Evolutionary conservation across 2,888 invertebrate species (phyloP), one percentile per base, ranked within the genome.

Genomic region (Hypselothyrea guttata): DNA sequence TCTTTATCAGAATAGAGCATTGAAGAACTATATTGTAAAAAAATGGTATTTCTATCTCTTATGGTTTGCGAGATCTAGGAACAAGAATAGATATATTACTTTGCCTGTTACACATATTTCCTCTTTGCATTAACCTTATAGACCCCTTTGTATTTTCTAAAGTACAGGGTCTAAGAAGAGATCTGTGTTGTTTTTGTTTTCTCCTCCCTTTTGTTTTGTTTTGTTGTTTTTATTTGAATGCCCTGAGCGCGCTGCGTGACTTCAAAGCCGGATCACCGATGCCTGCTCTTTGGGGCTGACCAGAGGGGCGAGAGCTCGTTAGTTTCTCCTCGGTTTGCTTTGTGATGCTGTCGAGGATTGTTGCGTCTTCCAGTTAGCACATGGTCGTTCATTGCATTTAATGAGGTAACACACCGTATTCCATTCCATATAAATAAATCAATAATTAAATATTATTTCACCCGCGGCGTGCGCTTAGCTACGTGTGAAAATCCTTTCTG

Each of bases 401-500:
- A 79, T 77, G 75, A 74, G 51, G 57, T 18, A 56, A 72, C 55
- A 62, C 13, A 7, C 22, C 47, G 47, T 16, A 34, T 56, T 51
- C 44, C 49, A 46, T 57, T 44, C 38, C 44, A 51, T 51, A 61
- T 65, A 68, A 76, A 4, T 67, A 79, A 76, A 83, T 83, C 81
- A 79, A 81, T 77, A 76, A 76, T 76, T 59, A 66, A 75, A 72
- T 75, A 68, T 62, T 60, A 47, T 40, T 44, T 22, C 22, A 22
- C 22, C 42, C 35, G 54, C 47, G 27, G 30, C 59, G 62, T 45
- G 63, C 44, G 60, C 56, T 30, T 57, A 59, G 40, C 48, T 71
- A 73, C 75, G 81, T 81, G 81, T 84, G 82, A 81, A 84, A 84
- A 81, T 81, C 84, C 77, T 79, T 75, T 73, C 55, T 63, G 45